phyloP scores from a whole-genome alignment of 2,888 invertebrate genomes.

The Neelides folsomi region DNA sequence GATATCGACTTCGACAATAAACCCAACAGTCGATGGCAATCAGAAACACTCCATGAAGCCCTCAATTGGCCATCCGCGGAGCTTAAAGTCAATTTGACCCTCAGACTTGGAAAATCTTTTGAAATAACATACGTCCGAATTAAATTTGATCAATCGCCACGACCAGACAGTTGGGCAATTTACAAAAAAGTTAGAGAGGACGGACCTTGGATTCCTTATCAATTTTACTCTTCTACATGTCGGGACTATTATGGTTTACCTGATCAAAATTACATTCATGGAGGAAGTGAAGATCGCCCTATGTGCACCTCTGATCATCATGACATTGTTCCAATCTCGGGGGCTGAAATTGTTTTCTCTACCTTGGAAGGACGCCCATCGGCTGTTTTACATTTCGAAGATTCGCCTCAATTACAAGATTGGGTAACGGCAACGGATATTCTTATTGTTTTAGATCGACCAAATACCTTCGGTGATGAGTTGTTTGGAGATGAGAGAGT shows the following conservation, averaged over 20 bases:
- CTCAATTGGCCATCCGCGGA: slow-evolving; percentile 71
- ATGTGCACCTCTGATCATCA: slow-evolving; percentile 98
- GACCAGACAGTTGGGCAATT: slow-evolving; percentile 94
- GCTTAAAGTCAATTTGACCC: slow-evolving; percentile 65
- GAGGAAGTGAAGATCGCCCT: slow-evolving; percentile 74
- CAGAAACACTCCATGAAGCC: slow-evolving; percentile 90
- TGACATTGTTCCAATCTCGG: slow-evolving; percentile 87
- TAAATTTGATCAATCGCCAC: slow-evolving; percentile 73
- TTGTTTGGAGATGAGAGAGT: slow-evolving; percentile 84
- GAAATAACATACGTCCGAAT: slow-evolving; percentile 93
- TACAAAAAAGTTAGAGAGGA: slow-evolving; percentile 68
- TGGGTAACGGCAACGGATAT: slow-evolving; percentile 97
- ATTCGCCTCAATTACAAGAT: slow-evolving; percentile 80
- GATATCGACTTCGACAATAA: slow-evolving; percentile 73
- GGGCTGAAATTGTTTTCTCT: slow-evolving; percentile 88
- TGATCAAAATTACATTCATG: slow-evolving; percentile 58
- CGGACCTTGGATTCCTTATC: slow-evolving; percentile 76
- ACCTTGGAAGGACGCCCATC: slow-evolving; percentile 89
- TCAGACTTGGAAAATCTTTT: slow-evolving; percentile 81
- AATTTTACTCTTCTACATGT: slow-evolving; percentile 86
- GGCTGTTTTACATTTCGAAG: slow-evolving; percentile 71
- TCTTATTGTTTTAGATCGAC: slow-evolving; percentile 71
- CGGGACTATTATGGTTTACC: slow-evolving; percentile 76
- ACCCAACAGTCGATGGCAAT: slow-evolving; percentile 93
- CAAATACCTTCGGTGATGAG: slow-evolving; percentile 98